Conservation (phyloP, 2,797 vertebrate species). For the Sebastiscus albofasciatus region DNA sequence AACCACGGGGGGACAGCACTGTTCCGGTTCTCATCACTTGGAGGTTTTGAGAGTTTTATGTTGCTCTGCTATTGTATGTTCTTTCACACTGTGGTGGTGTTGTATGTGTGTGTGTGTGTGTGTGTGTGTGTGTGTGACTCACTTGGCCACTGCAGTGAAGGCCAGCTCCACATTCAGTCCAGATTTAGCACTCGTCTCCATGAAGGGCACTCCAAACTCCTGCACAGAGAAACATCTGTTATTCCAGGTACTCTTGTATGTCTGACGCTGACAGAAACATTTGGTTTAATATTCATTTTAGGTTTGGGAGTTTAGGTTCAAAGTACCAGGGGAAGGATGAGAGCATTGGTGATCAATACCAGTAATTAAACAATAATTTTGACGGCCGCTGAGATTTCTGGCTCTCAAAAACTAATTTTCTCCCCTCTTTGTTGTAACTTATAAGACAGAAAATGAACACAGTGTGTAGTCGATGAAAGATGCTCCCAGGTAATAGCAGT, state of each 20-base stretch:
- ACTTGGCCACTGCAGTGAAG: constrained; percentile 94
- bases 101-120: background rate
- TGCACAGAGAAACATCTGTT: constrained; percentile 59
- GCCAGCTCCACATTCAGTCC: constrained; percentile 93
- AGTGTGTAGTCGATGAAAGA: background rate
- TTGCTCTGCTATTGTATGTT: background rate
- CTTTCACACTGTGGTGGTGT: constrained; percentile 1
- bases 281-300: background rate
- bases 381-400: background rate
- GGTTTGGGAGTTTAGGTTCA: background rate
- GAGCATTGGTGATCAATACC: constrained; percentile 7
- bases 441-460: background rate
- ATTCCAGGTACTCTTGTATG: constrained; percentile 76
- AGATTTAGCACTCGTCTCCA: constrained; percentile 94
- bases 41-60: background rate
- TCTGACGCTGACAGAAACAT: background rate
- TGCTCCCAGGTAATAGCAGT: background rate
- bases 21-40: background rate
- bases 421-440: constrained; percentile 1
- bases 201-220: constrained; percentile 94
- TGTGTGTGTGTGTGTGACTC: constrained; percentile 69
- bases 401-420: constrained; percentile 18
- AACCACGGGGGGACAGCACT: background rate
- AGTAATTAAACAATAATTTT: constrained; percentile 2
- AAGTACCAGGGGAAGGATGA: background rate